Percentiles rank a stretch among this genome's conserved stretches.
phyloP scores from a whole-genome alignment of 2,888 invertebrate genomes.

The Syritta pipiens region DNA sequence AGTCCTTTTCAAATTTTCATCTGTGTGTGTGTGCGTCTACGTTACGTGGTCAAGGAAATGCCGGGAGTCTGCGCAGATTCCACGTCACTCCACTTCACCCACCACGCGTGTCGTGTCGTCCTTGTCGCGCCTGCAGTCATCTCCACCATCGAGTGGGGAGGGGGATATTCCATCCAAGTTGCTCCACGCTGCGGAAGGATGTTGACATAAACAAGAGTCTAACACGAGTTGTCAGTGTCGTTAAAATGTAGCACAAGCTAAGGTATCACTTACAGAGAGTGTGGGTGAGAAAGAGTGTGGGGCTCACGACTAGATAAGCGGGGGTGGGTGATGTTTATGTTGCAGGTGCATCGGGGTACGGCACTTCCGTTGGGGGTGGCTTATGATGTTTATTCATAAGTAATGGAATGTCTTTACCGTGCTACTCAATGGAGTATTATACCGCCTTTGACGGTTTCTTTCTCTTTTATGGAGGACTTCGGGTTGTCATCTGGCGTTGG shows the following conservation, averaged over 20 bases:
- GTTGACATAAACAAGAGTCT: slow-evolving; percentile 51
- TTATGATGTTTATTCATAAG: neutral
- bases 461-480: neutral
- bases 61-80: slow-evolving; percentile 42
- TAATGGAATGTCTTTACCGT: neutral
- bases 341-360: too few relatives aligned
- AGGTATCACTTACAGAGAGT: neutral
- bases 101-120: neutral
- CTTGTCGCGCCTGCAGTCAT: neutral
- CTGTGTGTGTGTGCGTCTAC: too few relatives aligned
- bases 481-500: neutral
- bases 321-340: too few relatives aligned
- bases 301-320: too few relatives aligned
- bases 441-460: neutral
- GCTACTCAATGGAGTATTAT: neutral
- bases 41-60: slow-evolving; percentile 32
- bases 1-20: too few relatives aligned
- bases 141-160: too few relatives aligned
- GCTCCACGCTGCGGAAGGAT: slow-evolving; percentile 39
- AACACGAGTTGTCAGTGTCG: slow-evolving; percentile 26
- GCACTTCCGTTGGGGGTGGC: too few relatives aligned
- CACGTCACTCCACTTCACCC: neutral
- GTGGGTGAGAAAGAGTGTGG: too few relatives aligned
- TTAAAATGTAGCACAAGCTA: slow-evolving; percentile 17
- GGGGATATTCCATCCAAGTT: too few relatives aligned